Evolutionary conservation across 37 sponge, comb jelly and placozoan species (phyloP).

Genomic region (Theonella swinhoei): DNA sequence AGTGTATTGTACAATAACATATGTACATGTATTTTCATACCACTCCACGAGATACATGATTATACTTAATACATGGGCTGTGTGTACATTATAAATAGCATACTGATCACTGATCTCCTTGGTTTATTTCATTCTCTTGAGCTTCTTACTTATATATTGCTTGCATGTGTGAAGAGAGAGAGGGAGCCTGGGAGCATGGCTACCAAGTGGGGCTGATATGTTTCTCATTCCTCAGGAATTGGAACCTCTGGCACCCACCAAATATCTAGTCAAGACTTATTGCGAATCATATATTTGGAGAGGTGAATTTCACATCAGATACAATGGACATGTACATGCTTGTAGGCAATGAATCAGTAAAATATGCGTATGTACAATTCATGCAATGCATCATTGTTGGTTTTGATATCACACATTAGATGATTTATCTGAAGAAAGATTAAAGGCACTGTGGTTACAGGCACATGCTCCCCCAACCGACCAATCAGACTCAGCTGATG

Average conservation of each 20-base stretch:
- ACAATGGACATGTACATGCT: neutral
- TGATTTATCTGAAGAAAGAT: conserved; percentile 33
- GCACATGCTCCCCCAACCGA: neutral
- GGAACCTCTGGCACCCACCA: conserved; percentile 59
- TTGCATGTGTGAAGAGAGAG: neutral
- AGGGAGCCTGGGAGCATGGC: no score
- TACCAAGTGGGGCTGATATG: no score
- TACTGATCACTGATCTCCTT: no score
- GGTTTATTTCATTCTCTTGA: no score
- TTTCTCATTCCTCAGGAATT: conserved; percentile 38
- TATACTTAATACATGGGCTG: neutral
- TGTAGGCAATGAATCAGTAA: neutral
- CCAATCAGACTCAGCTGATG: no score
- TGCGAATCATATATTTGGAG: conserved; percentile 42
- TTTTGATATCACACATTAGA: no score
- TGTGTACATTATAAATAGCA: no score
- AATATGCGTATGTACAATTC: neutral
- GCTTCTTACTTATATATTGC: neutral
- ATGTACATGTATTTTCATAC: neutral
- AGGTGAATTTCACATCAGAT: conserved; percentile 9
- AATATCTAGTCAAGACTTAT: conserved; percentile 37
- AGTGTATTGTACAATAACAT: neutral
- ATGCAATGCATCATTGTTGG: no score
- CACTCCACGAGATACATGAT: neutral
- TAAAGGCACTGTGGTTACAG: conserved; percentile 37